phyloP scores from a whole-genome alignment of 2,113 vertebrate genomes.

The Tragelaphus buxtoni region DNA sequence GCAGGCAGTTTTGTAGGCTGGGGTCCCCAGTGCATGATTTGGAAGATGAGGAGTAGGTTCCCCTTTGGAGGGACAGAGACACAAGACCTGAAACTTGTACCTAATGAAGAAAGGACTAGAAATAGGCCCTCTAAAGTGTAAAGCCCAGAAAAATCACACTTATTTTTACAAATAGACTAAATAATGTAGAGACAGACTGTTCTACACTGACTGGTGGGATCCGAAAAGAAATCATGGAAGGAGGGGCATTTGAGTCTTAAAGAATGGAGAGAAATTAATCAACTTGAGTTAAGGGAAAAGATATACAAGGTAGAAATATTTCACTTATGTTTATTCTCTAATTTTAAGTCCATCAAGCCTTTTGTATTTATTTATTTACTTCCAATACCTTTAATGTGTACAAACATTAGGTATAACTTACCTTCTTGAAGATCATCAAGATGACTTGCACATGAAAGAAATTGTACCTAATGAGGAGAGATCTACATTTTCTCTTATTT shows the following conservation, averaged over 20 bases:
- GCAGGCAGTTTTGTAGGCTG: background rate
- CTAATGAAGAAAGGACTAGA: background rate
- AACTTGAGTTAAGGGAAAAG: background rate
- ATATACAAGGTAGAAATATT: background rate
- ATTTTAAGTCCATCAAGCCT: background rate
- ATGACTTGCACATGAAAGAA: background rate
- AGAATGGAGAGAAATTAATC: background rate
- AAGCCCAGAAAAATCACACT: background rate
- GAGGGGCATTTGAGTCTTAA: background rate
- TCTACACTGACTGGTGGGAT: background rate
- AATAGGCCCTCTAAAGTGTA: background rate
- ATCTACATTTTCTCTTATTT: background rate
- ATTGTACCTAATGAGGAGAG: background rate
- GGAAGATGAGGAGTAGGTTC: rapidly evolving
- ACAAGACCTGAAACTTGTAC: background rate
- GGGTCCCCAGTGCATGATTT: background rate
- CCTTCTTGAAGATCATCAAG: background rate
- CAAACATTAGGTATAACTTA: background rate
- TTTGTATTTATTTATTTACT: background rate
- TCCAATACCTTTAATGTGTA: background rate
- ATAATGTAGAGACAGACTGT: background rate
- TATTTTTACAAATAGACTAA: background rate
- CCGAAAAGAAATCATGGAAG: background rate
- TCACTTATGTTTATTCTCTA: background rate
- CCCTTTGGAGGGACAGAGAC: background rate